phyloP scores from a whole-genome alignment of 1,140 invertebrate species.

The Drosophila bocqueti region DNA sequence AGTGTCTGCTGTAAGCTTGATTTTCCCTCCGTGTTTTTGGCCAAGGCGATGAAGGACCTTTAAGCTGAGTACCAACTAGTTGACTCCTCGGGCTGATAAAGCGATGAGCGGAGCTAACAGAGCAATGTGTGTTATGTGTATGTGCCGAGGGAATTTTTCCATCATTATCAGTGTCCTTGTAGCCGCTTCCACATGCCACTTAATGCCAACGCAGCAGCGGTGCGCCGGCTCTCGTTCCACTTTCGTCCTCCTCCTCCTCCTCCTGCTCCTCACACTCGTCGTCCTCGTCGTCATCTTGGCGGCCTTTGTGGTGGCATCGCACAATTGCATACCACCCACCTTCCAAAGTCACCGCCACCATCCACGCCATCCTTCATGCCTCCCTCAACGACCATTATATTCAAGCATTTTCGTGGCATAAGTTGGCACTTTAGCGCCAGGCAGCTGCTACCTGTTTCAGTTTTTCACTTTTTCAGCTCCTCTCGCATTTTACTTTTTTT shows the following conservation, averaged over 20 bases:
- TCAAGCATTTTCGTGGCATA: conserved; percentile 80
- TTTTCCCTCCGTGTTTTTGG: conserved; percentile 12
- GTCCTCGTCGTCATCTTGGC: conserved; percentile 41
- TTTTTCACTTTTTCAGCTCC: conserved; percentile 48
- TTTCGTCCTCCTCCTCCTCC: conserved; percentile 28
- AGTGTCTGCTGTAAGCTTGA: neutral
- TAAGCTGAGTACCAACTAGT: conserved; percentile 46
- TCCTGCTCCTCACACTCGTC: conserved; percentile 5
- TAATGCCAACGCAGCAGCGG: conserved; percentile 76
- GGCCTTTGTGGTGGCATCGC: conserved; percentile 58
- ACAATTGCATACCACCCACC: conserved; percentile 64
- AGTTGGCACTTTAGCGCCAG: conserved; percentile 80
- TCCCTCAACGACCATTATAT: conserved; percentile 73
- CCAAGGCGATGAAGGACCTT: conserved; percentile 17
- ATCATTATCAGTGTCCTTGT: conserved; percentile 82
- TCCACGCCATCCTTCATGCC: conserved; percentile 37
- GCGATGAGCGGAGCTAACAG: conserved; percentile 39
- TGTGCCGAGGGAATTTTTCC: conserved; percentile 73
- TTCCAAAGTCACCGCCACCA: neutral
- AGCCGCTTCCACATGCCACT: conserved; percentile 79
- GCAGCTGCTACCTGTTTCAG: conserved; percentile 74
- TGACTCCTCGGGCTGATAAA: conserved; percentile 31
- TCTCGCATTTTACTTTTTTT: conserved; percentile 1
- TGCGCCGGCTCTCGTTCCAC: conserved; percentile 56
- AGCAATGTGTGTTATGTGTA: conserved; percentile 51